phyloP scores from a whole-genome alignment of 2,888 invertebrate genomes.

The Sarcophaga carnaria region DNA sequence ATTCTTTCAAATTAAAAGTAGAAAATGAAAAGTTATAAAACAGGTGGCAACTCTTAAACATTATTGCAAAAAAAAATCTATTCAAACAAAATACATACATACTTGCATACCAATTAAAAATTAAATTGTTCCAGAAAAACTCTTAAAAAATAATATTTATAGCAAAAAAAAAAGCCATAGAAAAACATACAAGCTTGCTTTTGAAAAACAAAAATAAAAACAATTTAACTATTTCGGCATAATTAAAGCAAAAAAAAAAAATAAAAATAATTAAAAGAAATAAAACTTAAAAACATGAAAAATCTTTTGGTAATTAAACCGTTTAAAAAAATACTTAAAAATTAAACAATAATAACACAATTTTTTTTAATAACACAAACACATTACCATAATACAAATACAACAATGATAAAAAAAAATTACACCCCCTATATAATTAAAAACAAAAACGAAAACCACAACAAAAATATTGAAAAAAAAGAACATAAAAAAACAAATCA shows the following conservation, averaged over 20 bases:
- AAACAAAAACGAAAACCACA: constrained; percentile 54
- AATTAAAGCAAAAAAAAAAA: constrained; percentile 50
- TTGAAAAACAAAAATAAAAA: constrained; percentile 52
- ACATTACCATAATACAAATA: neutral
- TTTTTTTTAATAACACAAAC: constrained; percentile 14
- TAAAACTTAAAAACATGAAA: constrained; percentile 15
- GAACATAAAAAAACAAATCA: neutral
- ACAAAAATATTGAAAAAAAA: constrained; percentile 48
- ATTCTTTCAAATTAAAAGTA: too few relatives aligned
- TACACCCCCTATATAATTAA: constrained; percentile 38
- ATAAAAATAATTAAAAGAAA: constrained; percentile 28
- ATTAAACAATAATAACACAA: constrained; percentile 20
- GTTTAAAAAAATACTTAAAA: constrained; percentile 43
- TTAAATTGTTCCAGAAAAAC: neutral
- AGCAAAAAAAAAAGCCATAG: constrained; percentile 44
- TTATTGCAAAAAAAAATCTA: constrained; percentile 6
- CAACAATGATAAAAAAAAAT: constrained; percentile 9
- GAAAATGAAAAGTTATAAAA: constrained; percentile 4
- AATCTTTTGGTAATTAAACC: constrained; percentile 26
- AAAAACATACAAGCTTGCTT: constrained; percentile 60
- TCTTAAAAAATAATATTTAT: neutral
- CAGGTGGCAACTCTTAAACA: constrained; percentile 31
- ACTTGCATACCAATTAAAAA: constrained; percentile 22
- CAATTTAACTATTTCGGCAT: constrained; percentile 54
- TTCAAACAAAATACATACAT: constrained; percentile 21